These are phyloP conservation scores for Cettia cetti DNA, from an alignment of 2,113 vertebrate species.

Conservation along the genomic window DNA sequence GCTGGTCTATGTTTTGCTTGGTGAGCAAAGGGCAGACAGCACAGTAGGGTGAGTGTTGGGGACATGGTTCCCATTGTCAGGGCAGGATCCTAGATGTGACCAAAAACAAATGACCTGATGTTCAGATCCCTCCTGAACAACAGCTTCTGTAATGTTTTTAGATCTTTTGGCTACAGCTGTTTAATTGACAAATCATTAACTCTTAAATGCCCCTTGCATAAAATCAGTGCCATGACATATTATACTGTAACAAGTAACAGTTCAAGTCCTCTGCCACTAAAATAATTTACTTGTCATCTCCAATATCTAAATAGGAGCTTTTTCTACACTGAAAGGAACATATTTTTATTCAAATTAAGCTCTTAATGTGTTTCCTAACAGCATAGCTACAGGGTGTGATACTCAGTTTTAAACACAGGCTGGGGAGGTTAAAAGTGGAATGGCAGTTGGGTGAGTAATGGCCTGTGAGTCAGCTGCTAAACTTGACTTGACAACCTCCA, in stretches of 20 bases:
- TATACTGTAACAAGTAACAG: not conserved
- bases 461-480: slow-evolving; percentile 33
- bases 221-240: not conserved
- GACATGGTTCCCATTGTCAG: rapidly evolving
- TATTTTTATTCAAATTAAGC: not conserved
- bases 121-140: not conserved
- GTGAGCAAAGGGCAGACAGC: not conserved
- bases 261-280: not conserved
- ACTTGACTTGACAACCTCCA: slow-evolving; percentile 11
- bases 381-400: not conserved
- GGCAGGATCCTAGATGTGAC: not conserved
- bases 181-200: slow-evolving; percentile 8
- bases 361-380: slow-evolving; percentile 7
- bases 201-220: not conserved
- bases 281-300: not conserved
- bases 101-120: not conserved
- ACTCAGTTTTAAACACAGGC: not conserved
- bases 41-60: rapidly evolving
- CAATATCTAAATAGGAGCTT: not conserved
- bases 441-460: slow-evolving; percentile 15
- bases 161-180: not conserved
- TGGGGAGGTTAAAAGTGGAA: slow-evolving; percentile 31
- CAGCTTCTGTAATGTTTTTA: not conserved
- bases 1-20: not conserved
- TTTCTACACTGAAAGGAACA: not conserved